Base-by-base conservation (phyloP, 1,140 invertebrate species). In the Drosophila lacteicornis region DNA sequence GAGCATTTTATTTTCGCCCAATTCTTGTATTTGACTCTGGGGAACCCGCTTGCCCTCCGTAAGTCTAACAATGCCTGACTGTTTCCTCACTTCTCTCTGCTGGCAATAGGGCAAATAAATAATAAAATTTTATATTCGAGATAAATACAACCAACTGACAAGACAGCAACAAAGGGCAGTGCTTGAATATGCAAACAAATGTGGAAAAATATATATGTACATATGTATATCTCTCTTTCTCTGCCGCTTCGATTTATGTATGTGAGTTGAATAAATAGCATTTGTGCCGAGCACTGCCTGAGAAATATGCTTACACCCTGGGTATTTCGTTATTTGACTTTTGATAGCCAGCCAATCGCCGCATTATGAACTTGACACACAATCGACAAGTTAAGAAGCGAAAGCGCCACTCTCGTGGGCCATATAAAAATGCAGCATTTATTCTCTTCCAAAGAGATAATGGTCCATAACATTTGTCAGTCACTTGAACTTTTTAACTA, bases 331-430 rank as follows among this genome's bases (percentile, higher is more conserved):
- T 55, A 53, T 74, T 68, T 82, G 70, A 51, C 65, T 87, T 87
- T 71, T 68, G 69, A 79, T 60, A 75, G 57, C 51, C 74, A 66
- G 73, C 70, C 56, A 50, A 61, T 79, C 45, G 60, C 60, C 70
- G 43, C 55, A 59, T 61, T 80, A 63, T 88, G 84, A 86, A 86
- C 83, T 86, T 86, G 83, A 86, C 83, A 83, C 76, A 86, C 59
- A 70, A 79, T 50, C 53, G 45, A 46, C 60, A 65, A 77, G 45
- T 36, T 33, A 40, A 60, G 33, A 49, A 62, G 30, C 57, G 40
- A 62, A 63, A 67, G 63, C 30, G 67, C 49, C 62, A 46, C 33
- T 12, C 40, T 38, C 36, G 22, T 68, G 61, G 17, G 43, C 36
- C 58, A 46, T 11, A 19, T n/a, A 42, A 4, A 58, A 30, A 19